Conservation (phyloP, 1,140 invertebrate genomes). For the Holcopasites calliopsidis region DNA sequence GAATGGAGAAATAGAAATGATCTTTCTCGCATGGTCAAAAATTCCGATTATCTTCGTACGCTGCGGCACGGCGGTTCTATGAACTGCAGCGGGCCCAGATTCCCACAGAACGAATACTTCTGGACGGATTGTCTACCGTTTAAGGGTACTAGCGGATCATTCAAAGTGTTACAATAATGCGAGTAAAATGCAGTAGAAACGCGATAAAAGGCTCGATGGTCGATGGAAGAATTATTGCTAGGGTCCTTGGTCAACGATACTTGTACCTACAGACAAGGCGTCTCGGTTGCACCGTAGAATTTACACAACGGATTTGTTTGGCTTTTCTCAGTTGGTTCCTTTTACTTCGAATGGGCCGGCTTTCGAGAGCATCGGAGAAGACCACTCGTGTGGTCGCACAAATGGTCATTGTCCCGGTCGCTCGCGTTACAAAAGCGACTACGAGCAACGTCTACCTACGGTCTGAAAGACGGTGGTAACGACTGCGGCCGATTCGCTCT, state of each 20-base stretch:
- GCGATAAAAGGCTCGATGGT: slow-evolving; percentile 18
- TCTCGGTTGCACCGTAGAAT: slow-evolving; percentile 26
- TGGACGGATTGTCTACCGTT: slow-evolving; percentile 24
- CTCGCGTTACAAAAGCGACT: slow-evolving; percentile 14
- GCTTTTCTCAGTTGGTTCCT: slow-evolving; percentile 23
- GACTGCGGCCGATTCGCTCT: slow-evolving; percentile 2
- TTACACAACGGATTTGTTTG: slow-evolving; percentile 54
- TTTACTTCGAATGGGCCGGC: slow-evolving; percentile 61
- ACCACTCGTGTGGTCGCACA: slow-evolving; percentile 27
- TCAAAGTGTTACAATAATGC: background rate
- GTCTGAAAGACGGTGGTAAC: background rate
- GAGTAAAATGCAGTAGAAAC: background rate
- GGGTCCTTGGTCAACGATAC: no score
- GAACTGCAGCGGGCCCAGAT: slow-evolving; percentile 3
- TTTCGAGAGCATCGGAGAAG: slow-evolving; percentile 29
- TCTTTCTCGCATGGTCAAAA: no score
- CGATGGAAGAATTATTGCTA: slow-evolving; percentile 1
- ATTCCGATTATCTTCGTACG: no score
- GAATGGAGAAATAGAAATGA: slow-evolving; percentile 18
- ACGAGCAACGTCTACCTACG: background rate
- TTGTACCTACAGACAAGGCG: no score
- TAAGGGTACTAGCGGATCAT: background rate
- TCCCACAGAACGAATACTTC: background rate
- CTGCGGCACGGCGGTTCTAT: slow-evolving; percentile 26
- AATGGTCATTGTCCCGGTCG: slow-evolving; percentile 9